A percentile compares a stretch with the other conserved stretches of the same genome.
Evolutionary conservation across 2,888 invertebrate genomes (phyloP).

Genomic region (Mesochorus sp.): DNA sequence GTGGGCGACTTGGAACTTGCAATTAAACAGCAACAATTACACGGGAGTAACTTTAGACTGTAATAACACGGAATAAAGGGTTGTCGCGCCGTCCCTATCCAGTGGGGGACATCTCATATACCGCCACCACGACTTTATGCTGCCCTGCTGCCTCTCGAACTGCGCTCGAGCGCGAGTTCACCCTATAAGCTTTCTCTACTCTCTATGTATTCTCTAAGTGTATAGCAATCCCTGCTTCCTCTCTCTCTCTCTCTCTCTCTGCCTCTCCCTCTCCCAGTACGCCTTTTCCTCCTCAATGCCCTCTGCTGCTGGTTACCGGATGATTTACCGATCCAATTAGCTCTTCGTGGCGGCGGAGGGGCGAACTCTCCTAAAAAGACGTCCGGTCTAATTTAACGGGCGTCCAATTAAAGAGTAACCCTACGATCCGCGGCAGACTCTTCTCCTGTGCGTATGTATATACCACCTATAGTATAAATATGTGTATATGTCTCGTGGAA

Average conservation of each 20-base stretch:
- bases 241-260: slow-evolving; percentile 5
- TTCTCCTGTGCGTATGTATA: slow-evolving; percentile 37
- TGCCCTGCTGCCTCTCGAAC: slow-evolving; percentile 13
- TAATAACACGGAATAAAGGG: slow-evolving; percentile 82
- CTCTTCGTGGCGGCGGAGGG: slow-evolving; percentile 68
- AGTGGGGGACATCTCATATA: slow-evolving; percentile 74
- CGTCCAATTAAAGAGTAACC: slow-evolving; percentile 81
- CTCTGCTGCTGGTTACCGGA: slow-evolving; percentile 77
- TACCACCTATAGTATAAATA: not conserved
- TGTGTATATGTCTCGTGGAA: not conserved
- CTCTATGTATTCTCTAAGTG: slow-evolving; percentile 20
- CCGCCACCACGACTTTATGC: slow-evolving; percentile 55
- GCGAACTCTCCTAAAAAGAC: slow-evolving; percentile 79
- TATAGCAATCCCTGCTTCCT: slow-evolving; percentile 1
- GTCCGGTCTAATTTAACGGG: slow-evolving; percentile 82
- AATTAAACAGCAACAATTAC: slow-evolving; percentile 83
- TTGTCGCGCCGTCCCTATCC: slow-evolving; percentile 68
- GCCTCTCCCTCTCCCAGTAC: not conserved
- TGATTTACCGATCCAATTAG: slow-evolving; percentile 83
- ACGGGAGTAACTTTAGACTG: slow-evolving; percentile 82
- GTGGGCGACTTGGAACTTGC: slow-evolving; percentile 80
- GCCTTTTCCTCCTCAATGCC: slow-evolving; percentile 25
- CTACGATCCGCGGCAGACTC: slow-evolving; percentile 63
- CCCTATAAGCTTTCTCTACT: slow-evolving; percentile 31
- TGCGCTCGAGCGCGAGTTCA: slow-evolving; percentile 49